phyloP scores from a whole-genome alignment of 2,113 vertebrate species.

The Pachycephala philippinensis region DNA sequence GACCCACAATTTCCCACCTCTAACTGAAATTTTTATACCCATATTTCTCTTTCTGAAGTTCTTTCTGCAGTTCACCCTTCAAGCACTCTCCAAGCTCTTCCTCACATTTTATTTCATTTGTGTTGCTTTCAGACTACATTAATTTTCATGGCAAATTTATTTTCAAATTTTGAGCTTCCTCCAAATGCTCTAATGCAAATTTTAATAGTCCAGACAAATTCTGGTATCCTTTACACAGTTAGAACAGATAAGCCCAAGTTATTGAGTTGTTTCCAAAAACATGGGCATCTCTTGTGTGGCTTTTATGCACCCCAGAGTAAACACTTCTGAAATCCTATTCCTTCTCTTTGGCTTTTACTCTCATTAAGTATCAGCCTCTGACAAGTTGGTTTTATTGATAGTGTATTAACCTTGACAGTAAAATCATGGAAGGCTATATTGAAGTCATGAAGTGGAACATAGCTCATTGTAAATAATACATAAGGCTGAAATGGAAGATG shows the following conservation, averaged over 20 bases:
- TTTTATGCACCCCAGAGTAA: not conserved
- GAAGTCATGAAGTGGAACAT: conserved; percentile 68
- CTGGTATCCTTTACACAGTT: not conserved
- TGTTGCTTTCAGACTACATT: not conserved
- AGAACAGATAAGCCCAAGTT: not conserved
- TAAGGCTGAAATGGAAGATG: conserved; percentile 58
- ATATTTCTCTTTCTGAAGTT: not conserved
- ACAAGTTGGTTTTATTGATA: conserved; percentile 71
- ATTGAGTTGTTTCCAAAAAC: not conserved
- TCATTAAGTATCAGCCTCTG: conserved; percentile 71
- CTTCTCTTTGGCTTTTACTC: conserved; percentile 61
- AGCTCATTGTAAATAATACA: conserved; percentile 73
- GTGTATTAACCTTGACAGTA: conserved; percentile 75
- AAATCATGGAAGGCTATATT: conserved; percentile 63
- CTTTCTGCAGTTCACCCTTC: not conserved
- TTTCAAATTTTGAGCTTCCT: not conserved
- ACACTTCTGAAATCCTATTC: conserved; percentile 52
- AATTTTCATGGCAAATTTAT: not conserved
- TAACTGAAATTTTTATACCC: not conserved
- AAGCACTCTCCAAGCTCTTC: not conserved
- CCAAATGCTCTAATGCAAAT: not conserved
- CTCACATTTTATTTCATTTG: not conserved
- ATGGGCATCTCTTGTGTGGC: not conserved
- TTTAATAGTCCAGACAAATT: not conserved
- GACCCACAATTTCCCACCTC: not conserved